Evolutionary conservation across 2,888 invertebrate genomes (phyloP).

Genomic region (Scaptomyza cyrtandrae): DNA sequence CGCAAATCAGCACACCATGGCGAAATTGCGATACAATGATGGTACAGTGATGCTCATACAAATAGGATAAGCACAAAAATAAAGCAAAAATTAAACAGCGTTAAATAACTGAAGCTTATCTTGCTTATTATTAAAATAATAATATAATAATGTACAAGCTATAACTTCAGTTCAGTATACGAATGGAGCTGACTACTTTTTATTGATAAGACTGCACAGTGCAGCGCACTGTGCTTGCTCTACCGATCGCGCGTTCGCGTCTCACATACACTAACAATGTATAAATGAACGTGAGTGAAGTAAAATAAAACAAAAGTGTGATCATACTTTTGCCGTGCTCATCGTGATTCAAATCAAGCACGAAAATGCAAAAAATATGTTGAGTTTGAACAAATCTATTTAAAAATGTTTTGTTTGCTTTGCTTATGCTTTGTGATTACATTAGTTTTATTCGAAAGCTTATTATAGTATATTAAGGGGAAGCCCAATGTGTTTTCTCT

Average conservation of each 20-base stretch:
- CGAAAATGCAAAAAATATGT: background rate
- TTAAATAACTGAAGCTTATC: too few species aligned
- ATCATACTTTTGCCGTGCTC: conserved; percentile 2
- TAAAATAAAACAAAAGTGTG: background rate
- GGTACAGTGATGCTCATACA: background rate
- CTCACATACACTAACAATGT: background rate
- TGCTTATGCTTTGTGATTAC: background rate
- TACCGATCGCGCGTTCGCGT: background rate
- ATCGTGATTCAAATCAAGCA: conserved; percentile 24
- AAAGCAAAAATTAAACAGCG: too few species aligned
- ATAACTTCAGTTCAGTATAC: too few species aligned
- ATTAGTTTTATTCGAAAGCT: background rate
- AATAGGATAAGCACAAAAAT: background rate
- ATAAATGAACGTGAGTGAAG: background rate
- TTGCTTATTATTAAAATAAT: too few species aligned
- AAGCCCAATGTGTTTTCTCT: background rate
- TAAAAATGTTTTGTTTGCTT: background rate
- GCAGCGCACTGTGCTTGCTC: conserved; percentile 7
- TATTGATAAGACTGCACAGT: too few species aligned
- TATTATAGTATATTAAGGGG: background rate
- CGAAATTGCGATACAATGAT: background rate
- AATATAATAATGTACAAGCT: too few species aligned
- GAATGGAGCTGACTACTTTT: too few species aligned
- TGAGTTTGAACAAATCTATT: conserved; percentile 11
- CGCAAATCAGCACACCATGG: background rate